Conservation (phyloP, 2,888 invertebrate genomes). For the Aleiodes alternator region DNA sequence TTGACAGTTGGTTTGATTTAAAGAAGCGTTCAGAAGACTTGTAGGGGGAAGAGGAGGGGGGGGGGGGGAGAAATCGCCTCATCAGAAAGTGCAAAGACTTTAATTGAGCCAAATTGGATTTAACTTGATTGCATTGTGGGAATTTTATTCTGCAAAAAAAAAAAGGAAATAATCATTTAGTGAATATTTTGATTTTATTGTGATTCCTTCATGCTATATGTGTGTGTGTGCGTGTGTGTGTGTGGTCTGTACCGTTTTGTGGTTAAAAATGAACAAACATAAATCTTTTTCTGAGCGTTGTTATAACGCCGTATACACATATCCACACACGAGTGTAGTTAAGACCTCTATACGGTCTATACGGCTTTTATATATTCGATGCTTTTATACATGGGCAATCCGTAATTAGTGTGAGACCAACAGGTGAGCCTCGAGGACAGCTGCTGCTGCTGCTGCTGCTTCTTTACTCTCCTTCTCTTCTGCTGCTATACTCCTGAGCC, state of each 20-base stretch:
- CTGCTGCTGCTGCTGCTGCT: conserved; percentile 58
- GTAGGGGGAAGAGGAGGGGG: no score
- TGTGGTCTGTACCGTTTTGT: conserved; percentile 24
- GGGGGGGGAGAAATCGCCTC: conserved; percentile 57
- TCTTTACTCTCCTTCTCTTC: conserved; percentile 37
- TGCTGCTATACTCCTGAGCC: conserved; percentile 1
- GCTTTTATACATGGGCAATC: conserved; percentile 61
- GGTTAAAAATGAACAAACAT: conserved; percentile 23
- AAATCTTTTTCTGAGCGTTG: conserved; percentile 10
- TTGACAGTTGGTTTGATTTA: neutral
- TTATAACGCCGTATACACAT: conserved; percentile 14
- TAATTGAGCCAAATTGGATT: conserved; percentile 71
- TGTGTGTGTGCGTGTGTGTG: neutral
- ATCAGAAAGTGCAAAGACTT: conserved; percentile 74
- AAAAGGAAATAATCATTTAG: conserved; percentile 1
- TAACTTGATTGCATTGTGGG: neutral
- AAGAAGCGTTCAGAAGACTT: neutral
- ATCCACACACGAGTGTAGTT: neutral
- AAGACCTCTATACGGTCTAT: conserved; percentile 9
- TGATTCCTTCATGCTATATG: neutral
- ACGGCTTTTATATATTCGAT: conserved; percentile 47
- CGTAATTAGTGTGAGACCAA: conserved; percentile 70
- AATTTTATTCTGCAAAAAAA: neutral
- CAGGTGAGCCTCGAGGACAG: conserved; percentile 68
- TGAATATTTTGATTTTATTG: neutral